These are phyloP conservation scores for Forbesichthys agassizii DNA, from an alignment of 2,113 vertebrate species.

Conservation along the genomic window DNA sequence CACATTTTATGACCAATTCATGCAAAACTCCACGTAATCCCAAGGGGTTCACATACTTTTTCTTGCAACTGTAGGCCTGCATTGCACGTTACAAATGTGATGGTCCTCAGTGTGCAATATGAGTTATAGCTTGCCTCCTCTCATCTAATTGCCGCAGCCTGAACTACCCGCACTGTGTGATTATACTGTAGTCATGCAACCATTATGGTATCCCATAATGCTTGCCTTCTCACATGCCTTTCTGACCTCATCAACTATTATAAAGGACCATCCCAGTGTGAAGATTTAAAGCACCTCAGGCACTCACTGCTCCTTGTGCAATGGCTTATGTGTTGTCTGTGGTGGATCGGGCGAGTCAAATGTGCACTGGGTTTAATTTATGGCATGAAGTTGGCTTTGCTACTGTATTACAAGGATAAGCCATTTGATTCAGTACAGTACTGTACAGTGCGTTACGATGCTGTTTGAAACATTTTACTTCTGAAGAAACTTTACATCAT, in stretches of 20 bases:
- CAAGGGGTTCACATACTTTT: too few species aligned
- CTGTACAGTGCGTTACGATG: background rate
- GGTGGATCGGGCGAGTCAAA: background rate
- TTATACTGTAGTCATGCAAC: too few species aligned
- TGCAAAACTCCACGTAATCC: too few species aligned
- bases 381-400: background rate
- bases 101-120: conserved; percentile 14
- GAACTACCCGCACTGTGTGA: background rate
- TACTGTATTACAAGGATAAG: background rate
- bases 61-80: too few species aligned
- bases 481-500: conserved; percentile 37
- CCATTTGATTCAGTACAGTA: background rate
- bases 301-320: background rate
- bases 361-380: conserved; percentile 17
- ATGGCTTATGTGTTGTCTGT: background rate
- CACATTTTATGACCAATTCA: too few species aligned
- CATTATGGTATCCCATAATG: background rate
- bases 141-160: conserved; percentile 6
- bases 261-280: background rate
- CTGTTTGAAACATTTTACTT: conserved; percentile 18
- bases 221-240: background rate
- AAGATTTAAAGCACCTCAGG: background rate
- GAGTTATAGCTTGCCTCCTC: conserved; percentile 4
- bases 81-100: too few species aligned
- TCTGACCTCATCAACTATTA: conserved; percentile 7